Evolutionary conservation across 2,113 vertebrate species (phyloP).

Genomic region (Protobothrops mucrosquamatus): DNA sequence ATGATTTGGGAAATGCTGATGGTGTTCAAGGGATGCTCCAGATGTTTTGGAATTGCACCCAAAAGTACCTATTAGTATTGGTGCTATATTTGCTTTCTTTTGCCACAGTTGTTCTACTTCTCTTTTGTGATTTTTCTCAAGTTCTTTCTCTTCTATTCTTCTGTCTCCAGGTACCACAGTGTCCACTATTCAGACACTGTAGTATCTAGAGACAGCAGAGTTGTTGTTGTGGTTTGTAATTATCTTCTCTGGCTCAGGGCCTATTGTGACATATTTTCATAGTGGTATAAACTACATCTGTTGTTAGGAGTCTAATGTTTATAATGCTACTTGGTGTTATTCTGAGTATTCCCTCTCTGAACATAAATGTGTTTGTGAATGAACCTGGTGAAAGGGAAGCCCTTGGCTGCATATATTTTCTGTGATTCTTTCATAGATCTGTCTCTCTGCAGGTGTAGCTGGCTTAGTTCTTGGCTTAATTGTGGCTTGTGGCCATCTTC

Average conservation of each 20-base stretch:
- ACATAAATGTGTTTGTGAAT: slow-evolving; percentile 25
- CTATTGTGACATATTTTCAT: slow-evolving; percentile 19
- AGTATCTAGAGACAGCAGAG: neutral
- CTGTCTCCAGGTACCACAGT: neutral
- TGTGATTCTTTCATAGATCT: slow-evolving; percentile 38
- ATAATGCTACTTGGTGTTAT: slow-evolving; percentile 50
- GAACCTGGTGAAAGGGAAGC: slow-evolving; percentile 38
- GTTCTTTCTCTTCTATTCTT: neutral
- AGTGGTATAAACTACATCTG: slow-evolving; percentile 23
- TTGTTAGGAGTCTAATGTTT: slow-evolving; percentile 22
- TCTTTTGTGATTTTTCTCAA: slow-evolving; percentile 43
- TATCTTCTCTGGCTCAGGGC: neutral
- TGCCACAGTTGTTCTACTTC: neutral
- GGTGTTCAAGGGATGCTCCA: neutral
- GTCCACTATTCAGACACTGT: neutral
- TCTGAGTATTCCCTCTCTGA: slow-evolving; percentile 35
- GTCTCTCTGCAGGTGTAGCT: slow-evolving; percentile 8
- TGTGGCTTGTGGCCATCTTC: slow-evolving; percentile 8
- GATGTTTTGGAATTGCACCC: neutral
- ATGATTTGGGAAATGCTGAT: neutral
- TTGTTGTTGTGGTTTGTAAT: neutral
- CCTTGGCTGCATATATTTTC: slow-evolving; percentile 28
- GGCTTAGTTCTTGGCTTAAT: slow-evolving; percentile 22
- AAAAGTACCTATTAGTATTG: neutral
- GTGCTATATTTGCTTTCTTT: neutral